Conservation (phyloP, 2,113 vertebrate species). For the Lutjanus erythropterus region DNA sequence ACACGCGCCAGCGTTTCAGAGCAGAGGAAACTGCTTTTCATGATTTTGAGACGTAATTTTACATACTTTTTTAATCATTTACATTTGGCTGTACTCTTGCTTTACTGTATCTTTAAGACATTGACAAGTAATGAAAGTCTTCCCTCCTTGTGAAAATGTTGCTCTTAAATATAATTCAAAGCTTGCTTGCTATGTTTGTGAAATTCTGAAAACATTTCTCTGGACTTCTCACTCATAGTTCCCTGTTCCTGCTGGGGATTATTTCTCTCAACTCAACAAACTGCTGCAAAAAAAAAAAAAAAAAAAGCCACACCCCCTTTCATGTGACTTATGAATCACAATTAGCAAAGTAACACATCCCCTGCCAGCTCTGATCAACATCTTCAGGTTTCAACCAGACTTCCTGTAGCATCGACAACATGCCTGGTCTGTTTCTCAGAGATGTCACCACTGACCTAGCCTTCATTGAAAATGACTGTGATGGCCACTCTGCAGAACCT, state of each 20-base stretch:
- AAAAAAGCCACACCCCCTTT: constrained; percentile 52
- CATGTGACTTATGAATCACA: constrained; percentile 64
- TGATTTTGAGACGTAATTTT: too few relatives aligned
- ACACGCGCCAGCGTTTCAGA: too few relatives aligned
- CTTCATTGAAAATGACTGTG: constrained; percentile 14
- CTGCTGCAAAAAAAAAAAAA: not conserved
- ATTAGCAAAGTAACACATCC: constrained; percentile 63
- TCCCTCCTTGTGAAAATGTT: constrained; percentile 1
- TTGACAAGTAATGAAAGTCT: not conserved
- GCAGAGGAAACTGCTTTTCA: too few relatives aligned
- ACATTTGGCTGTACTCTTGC: too few relatives aligned
- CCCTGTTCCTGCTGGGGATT: constrained; percentile 7
- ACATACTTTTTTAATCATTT: too few relatives aligned
- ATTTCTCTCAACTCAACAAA: constrained; percentile 39
- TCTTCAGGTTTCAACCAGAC: constrained; percentile 55
- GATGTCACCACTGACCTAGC: constrained; percentile 44
- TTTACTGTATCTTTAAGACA: too few relatives aligned
- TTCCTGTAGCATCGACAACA: constrained; percentile 51
- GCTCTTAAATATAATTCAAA: constrained; percentile 28
- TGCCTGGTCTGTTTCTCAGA: constrained; percentile 51
- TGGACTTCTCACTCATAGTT: constrained; percentile 6
- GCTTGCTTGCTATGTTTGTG: not conserved
- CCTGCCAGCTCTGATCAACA: constrained; percentile 55
- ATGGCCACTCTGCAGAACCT: constrained; percentile 24
- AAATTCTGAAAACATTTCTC: constrained; percentile 33